Base-by-base conservation (phyloP, 2,888 invertebrate genomes). In the Aelia acuminata region DNA sequence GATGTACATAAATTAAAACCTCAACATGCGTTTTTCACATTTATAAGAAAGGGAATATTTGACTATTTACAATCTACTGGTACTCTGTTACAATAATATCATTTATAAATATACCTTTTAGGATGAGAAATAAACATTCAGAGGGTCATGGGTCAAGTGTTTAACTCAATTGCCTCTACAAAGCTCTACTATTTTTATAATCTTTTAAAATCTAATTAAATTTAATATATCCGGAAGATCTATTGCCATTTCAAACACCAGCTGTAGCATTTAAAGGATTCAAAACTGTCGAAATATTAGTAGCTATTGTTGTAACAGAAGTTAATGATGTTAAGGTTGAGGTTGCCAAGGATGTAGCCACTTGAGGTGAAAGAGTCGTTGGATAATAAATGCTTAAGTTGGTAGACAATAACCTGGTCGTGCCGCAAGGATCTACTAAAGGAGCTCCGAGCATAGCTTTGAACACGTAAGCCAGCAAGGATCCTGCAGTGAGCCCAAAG, bases 401-500 rank as follows among this genome's bases (percentile, higher is more conserved):
- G 18, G 87, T 70, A 20, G 87, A 20, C 22, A 35, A n/a, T 7
- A 26, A 18, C 10, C 31, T 26, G 18, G 20, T 80, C 31, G 88
- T 31, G 50, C 85, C 75, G 84, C 90, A 90, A 0, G 90, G 90
- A n/a, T 89, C 89, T 15, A 43, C 53, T 22, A 90, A 57, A 10
- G 90, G 90, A 57, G 92, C 92, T 87, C 92, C 93, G 48, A 93
- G 89, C 70, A 93, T 91, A 35, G 92, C 92, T 91, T 96, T 94
- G 90, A 98, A 93, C 35, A 96, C 93, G 91, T 98, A 98, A 0
- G 98, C 97, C 87, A 97, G 95, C 31, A 97, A 92, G 0, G 97
- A 96, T 1, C 98, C 98, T 0, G 96, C 94, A 0, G 97, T 96
- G 86, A 98, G 93, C 0, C 98, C 98, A 63, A 97, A 94, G 92